Base-by-base conservation (phyloP, 2,888 invertebrate genomes). In the Thecocarcelia acutangulata region DNA sequence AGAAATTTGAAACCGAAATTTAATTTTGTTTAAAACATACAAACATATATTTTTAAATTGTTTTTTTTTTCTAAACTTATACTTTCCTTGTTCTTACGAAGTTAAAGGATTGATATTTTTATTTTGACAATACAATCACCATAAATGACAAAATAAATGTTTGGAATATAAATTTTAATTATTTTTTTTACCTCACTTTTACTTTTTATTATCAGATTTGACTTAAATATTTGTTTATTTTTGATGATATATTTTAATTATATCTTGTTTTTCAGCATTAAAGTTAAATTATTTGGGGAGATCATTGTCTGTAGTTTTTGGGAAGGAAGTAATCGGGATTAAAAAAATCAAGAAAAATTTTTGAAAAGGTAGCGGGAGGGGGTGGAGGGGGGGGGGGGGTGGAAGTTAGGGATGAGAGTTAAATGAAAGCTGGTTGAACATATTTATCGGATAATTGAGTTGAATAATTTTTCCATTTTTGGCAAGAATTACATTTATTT, bases 401-500 rank as follows among this genome's bases (percentile, higher is more conserved):
- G n/a, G n/a, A n/a, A n/a, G n/a, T n/a, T n/a, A n/a, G n/a, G n/a
- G n/a, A n/a, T n/a, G n/a, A n/a, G n/a, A 21, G 17, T 15, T 4
- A 28, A n/a, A 33, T 28, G 24, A 40, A 48, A 24, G 24, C 21
- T 37, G 24, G 50, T 42, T 58, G 37, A 19, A 58, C 9, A 24
- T 46, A 17, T 21, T 59, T 73, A 64, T 69, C 50, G 24, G 17
- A 52, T 69, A 76, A 76, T 80, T 80, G 80, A 80, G 80, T 80
- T 80, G 80, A 76, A 48, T 61, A 70, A 40, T 80, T 66, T 56
- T 56, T 76, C 40, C 73, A 61, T 24, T 64, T 81, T 83, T 80
- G 66, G 68, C 76, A 78, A 81, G 80, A 69, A 74, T 75, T 77
- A 79, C 63, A 69, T 79, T 74, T 84, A 46, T 54, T 61, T 82